Base-by-base conservation (phyloP, 2,888 invertebrate genomes). In the Coenonympha arcania region DNA sequence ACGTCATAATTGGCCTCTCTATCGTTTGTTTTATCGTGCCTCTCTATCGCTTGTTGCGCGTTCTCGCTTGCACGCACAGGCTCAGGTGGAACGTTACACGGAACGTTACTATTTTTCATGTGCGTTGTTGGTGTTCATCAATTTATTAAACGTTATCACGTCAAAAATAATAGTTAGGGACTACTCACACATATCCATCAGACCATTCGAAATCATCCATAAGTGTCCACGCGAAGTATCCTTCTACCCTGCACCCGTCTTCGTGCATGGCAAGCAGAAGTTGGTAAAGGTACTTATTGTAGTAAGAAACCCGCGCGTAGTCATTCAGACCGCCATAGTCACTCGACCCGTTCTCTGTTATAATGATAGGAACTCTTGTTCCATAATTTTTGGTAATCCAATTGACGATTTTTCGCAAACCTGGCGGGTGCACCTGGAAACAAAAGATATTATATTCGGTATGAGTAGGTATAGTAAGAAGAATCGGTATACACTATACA, bases 191-290 rank as follows among this genome's bases (percentile, higher is more conserved):
- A 63, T 87, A 89, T 24, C 89, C 89, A 28, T 67, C 67, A 1
- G 63, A 68, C 89, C 90, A 90, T 70, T 90, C 90, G 56, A 90
- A 89, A 62, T 89, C 89, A 62, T 91, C 91, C 79, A 90, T 79
- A 20, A 90, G 71, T 2, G 89, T 88, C 89, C 90, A 90, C 0
- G 87, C 89, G 9, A 87, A 87, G 68, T 89, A 90, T 0, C 88
- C 89, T 47, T 69, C 70, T 0, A 88, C 64, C 45, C 82, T 79
- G 54, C 83, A 82, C 2, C 72, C 73, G 56, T 87, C 87, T 55
- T 77, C 69, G 50, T 79, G 59, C 18, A 78, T 71, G 1, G 85
- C 85, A 18, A 77, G 60, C 28, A 83, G 57, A 48, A 85, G 52
- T 53, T 85, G 83, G 52, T 77, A 64, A 3, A 88, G 58, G 56